phyloP scores from a whole-genome alignment of 2,113 vertebrate genomes.

The Marmota flaviventris region DNA sequence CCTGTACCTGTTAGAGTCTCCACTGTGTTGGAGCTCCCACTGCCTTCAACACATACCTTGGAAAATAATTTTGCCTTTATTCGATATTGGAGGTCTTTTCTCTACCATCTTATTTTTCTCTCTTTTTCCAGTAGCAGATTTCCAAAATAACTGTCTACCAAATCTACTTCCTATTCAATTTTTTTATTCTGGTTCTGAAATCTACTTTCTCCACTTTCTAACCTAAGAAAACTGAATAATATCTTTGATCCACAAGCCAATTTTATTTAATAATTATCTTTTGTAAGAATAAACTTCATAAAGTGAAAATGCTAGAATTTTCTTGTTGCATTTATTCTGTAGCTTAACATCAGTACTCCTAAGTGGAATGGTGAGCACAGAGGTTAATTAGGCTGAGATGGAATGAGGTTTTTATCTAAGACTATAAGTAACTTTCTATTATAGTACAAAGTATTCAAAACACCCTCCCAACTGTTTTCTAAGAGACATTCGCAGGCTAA shows the following conservation, averaged over 20 bases:
- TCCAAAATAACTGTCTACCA: neutral
- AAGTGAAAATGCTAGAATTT: neutral
- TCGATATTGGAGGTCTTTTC: neutral
- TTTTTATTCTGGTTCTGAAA: neutral
- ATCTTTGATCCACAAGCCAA: neutral
- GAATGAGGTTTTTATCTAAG: slow-evolving; percentile 14
- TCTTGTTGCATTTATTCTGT: neutral
- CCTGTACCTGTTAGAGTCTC: neutral
- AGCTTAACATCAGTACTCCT: no score
- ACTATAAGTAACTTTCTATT: neutral
- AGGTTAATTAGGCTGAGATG: neutral
- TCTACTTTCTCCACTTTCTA: neutral
- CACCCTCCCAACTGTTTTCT: slow-evolving; percentile 17
- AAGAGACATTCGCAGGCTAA: neutral
- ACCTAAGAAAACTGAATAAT: slow-evolving; percentile 7
- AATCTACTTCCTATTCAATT: neutral
- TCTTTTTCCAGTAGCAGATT: neutral
- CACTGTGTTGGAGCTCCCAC: neutral
- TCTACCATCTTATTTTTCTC: neutral
- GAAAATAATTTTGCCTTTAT: neutral
- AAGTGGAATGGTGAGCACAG: neutral
- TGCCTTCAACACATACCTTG: no score
- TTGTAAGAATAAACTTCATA: neutral
- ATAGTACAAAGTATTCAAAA: slow-evolving; percentile 51
- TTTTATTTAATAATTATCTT: slow-evolving; percentile 3